Base-by-base conservation (phyloP, 2,113 vertebrate genomes). In the Mirounga angustirostris region DNA sequence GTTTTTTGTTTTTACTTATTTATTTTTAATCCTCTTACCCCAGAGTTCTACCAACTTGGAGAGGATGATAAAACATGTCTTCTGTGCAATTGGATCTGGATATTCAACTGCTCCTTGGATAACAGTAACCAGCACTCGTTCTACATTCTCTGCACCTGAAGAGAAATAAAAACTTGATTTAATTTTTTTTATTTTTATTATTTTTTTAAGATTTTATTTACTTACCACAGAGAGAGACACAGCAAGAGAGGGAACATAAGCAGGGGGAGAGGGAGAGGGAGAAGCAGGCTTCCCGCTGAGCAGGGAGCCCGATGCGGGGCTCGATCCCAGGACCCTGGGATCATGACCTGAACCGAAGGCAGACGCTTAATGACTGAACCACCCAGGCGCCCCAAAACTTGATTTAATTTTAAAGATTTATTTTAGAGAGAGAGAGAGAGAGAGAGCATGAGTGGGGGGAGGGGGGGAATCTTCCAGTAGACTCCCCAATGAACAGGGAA, bases 71-170 rank as follows among this genome's bases (percentile, higher is more conserved):
- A 99, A 99, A 97, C 99, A 99, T 52, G 99, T 99, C 92, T 99
- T 99, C 99, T 99, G 99, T 33, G 99, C 99, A 95, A 99, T 98
- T 67, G 99, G 99, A 98, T 99, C 99, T 24, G 99, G 99, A 90
- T 99, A 99, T 89, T 99, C 99, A 58, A 99, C 99, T 0, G 99
- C 99, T 82, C 99, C 99, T 99, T 99, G 99, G 98, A 99, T 99
- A 97, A 99, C 98, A 91, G 99, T 99, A 98, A 99, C 99, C 63
- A 99, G 98, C 2, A 99, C 99, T 7, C 98, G 99, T 96, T 99
- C 99, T 28, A 99, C 99, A 96, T 99, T 99, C 73, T 99, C 99
- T 30, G 99, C 99, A 95, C 99, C 99, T 98, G 13, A 59, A 87
- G 22, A 81, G 36, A 67, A 33, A 74, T 52, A 94, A 74, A 81